Evolutionary conservation across 2,888 invertebrate genomes (phyloP).

Genomic region (Drosophila bunnanda): DNA sequence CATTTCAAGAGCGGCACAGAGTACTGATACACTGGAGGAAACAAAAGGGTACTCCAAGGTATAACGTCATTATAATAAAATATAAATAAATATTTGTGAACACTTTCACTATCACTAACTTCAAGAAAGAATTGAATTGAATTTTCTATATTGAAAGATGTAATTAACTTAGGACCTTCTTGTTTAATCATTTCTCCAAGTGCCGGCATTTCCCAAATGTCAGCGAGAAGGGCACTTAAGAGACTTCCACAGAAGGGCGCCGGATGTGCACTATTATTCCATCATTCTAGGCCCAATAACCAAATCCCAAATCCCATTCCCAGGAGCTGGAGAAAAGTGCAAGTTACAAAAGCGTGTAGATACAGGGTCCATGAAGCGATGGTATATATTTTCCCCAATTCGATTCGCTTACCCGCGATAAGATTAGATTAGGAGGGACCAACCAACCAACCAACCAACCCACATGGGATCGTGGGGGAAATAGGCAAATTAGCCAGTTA

Average conservation of each 20-base stretch:
- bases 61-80: not conserved
- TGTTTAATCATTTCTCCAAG: not conserved
- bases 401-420: conserved; percentile 53
- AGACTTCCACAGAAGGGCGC: conserved; percentile 57
- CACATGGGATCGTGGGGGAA: conserved; percentile 19
- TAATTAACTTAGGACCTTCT: not conserved
- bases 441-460: conserved; percentile 14
- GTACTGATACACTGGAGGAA: conserved; percentile 14
- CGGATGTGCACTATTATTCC: conserved; percentile 63
- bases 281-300: conserved; percentile 10
- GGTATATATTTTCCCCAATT: conserved; percentile 49
- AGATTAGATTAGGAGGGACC: conserved; percentile 56
- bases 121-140: not conserved
- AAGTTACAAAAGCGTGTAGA: conserved; percentile 38
- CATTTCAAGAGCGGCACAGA: conserved; percentile 72
- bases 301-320: not conserved
- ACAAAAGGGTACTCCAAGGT: not conserved
- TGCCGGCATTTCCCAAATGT: conserved; percentile 24
- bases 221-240: conserved; percentile 64
- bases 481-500: conserved; percentile 41
- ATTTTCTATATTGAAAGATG: not conserved
- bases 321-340: conserved; percentile 30
- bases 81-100: not conserved
- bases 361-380: conserved; percentile 17
- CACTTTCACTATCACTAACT: not conserved